phyloP scores from a whole-genome alignment of 1,140 invertebrate species.

The Saxidomus purpurata region DNA sequence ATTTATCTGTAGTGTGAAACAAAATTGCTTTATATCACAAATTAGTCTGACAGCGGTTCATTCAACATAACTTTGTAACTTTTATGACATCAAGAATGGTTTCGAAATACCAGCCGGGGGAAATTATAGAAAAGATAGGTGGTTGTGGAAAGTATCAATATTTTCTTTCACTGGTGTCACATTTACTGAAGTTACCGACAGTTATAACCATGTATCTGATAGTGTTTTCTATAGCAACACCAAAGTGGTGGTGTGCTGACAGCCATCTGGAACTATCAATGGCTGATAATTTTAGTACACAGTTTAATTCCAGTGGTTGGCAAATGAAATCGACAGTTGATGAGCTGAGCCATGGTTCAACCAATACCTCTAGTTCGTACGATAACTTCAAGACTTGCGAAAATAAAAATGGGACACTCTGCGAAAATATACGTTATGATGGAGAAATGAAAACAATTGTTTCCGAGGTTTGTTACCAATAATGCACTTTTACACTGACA shows the following conservation, averaged over 20 bases:
- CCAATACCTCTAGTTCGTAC: not conserved
- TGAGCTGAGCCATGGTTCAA: not conserved
- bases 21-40: too few species aligned
- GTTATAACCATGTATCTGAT: conserved; percentile 51
- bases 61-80: too few species aligned
- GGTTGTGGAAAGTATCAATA: conserved; percentile 51
- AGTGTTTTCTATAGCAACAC: conserved; percentile 39
- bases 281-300: too few species aligned
- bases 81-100: too few species aligned
- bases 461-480: conserved; percentile 49
- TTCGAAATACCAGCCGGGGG: conserved; percentile 26
- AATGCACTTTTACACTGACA: too few species aligned
- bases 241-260: conserved; percentile 46
- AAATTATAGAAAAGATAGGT: conserved; percentile 38
- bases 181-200: conserved; percentile 20
- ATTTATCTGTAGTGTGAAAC: too few species aligned
- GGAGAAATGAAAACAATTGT: conserved; percentile 37
- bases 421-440: not conserved
- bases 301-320: too few species aligned
- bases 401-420: conserved; percentile 31
- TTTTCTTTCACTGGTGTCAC: not conserved
- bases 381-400: conserved; percentile 4
- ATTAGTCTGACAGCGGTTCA: too few species aligned
- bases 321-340: too few species aligned
- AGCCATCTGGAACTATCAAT: too few species aligned